These are phyloP conservation scores for Zoanthus gigantus DNA, from an alignment of 92 coral and sea anemone genomes.

Conservation along the genomic window DNA sequence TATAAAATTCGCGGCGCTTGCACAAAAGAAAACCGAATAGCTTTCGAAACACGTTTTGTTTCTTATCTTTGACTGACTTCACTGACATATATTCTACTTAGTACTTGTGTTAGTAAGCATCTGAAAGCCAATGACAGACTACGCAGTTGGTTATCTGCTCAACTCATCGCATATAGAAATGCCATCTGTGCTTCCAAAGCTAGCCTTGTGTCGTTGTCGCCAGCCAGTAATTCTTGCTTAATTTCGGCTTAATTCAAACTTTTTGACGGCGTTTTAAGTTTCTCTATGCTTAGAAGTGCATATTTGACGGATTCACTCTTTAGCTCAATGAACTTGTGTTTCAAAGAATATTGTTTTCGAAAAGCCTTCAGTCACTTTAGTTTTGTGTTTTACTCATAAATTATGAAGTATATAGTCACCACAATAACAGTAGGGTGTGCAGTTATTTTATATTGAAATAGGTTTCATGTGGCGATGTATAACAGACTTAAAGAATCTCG, in stretches of 20 bases:
- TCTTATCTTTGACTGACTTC: conserved; percentile 30
- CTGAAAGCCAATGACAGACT: conserved; percentile 35
- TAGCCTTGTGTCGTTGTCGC: conserved; percentile 8
- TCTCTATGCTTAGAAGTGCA: neutral
- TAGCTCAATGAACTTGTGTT: neutral
- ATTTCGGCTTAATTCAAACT: conserved; percentile 1
- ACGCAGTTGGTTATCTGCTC: conserved; percentile 11
- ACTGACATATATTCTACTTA: conserved; percentile 6
- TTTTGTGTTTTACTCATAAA: conserved; percentile 41
- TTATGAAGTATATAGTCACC: conserved; percentile 33
- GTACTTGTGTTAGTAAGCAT: conserved; percentile 23
- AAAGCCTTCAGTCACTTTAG: conserved; percentile 39
- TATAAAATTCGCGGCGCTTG: conserved; percentile 18
- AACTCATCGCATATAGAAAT: conserved; percentile 32
- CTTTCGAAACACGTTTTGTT: conserved; percentile 19
- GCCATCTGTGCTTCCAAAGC: conserved; percentile 27
- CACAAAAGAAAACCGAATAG: conserved; percentile 35
- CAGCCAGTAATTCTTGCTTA: neutral
- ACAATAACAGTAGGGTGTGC: conserved; percentile 39
- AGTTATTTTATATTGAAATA: conserved; percentile 12
- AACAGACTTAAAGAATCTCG: neutral
- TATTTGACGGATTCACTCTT: neutral
- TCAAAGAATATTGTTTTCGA: conserved; percentile 30
- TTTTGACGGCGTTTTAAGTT: neutral
- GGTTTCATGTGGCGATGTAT: conserved; percentile 28